A percentile compares a stretch with the other conserved stretches of the same genome.
Evolutionary conservation across 2,888 invertebrate species (phyloP).

Genomic region (Molanna angustata): DNA sequence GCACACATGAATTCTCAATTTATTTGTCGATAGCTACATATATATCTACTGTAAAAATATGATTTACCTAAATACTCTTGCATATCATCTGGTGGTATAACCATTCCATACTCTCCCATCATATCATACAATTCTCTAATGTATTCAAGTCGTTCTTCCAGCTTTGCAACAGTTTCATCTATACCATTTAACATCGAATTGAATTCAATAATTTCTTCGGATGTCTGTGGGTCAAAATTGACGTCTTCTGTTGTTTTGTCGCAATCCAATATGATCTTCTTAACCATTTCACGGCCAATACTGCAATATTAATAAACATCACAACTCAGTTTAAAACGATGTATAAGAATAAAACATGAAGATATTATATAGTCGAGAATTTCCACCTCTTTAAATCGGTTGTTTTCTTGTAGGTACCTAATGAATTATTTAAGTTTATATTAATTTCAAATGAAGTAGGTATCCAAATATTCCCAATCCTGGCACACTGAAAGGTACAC

Average conservation of each 20-base stretch:
- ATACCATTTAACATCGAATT: conserved; percentile 68
- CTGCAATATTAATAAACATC: conserved; percentile 48
- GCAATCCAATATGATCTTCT: conserved; percentile 59
- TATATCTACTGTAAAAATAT: neutral
- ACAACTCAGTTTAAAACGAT: no score
- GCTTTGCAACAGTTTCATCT: conserved; percentile 61
- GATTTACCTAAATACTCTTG: conserved; percentile 54
- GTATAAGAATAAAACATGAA: no score
- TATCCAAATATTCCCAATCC: no score
- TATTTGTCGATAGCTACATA: no score
- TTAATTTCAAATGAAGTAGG: no score
- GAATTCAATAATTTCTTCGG: conserved; percentile 70
- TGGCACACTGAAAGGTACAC: no score
- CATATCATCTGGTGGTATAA: conserved; percentile 69
- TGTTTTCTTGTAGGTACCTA: no score
- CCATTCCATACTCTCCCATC: conserved; percentile 75
- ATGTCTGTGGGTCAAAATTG: conserved; percentile 63
- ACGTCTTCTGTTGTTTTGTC: conserved; percentile 64
- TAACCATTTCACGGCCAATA: conserved; percentile 61
- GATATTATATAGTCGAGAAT: no score
- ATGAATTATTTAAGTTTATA: no score
- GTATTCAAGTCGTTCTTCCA: conserved; percentile 75
- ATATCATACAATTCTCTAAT: conserved; percentile 80
- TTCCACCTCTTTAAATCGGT: no score
- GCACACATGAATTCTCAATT: no score